Evolutionary conservation across 2,888 invertebrate genomes (phyloP).

Genomic region (Physocephala rufipes): DNA sequence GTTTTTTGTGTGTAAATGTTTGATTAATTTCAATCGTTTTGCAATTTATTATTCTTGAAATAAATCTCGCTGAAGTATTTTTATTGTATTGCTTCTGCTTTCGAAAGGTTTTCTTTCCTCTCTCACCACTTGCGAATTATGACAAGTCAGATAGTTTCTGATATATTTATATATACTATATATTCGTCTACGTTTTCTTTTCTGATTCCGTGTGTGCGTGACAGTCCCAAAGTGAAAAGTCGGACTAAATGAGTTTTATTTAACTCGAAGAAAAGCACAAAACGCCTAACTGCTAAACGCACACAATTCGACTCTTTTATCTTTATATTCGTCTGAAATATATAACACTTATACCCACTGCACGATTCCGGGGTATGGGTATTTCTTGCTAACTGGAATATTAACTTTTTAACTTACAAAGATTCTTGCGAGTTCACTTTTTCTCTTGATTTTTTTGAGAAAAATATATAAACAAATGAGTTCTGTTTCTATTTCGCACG

Average conservation of each 20-base stretch:
- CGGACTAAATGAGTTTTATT: not conserved
- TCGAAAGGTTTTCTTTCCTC: slow-evolving; percentile 16
- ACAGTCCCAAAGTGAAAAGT: slow-evolving; percentile 27
- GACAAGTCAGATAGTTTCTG: slow-evolving; percentile 28
- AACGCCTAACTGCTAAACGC: not conserved
- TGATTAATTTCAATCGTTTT: slow-evolving; percentile 41
- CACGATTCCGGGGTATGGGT: slow-evolving; percentile 40
- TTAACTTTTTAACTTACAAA: not conserved
- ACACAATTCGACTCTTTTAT: not conserved
- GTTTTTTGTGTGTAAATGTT: slow-evolving; percentile 45
- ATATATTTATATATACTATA: not conserved
- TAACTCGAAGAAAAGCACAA: not conserved
- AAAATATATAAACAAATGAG: slow-evolving; percentile 19
- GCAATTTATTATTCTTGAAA: slow-evolving; percentile 35
- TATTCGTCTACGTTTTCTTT: slow-evolving; percentile 7
- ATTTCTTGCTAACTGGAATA: slow-evolving; percentile 25
- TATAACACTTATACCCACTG: slow-evolving; percentile 18
- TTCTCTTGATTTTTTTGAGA: slow-evolving; percentile 29
- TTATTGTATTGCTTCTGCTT: slow-evolving; percentile 24
- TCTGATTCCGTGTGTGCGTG: slow-evolving; percentile 28
- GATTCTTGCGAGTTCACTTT: not conserved
- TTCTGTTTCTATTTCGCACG: slow-evolving; percentile 37
- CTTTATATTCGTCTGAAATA: not conserved
- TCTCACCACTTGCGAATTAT: slow-evolving; percentile 41
- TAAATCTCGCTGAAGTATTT: slow-evolving; percentile 23